phyloP scores from a whole-genome alignment of 37 sponge, comb jelly and placozoan genomes.

The Tethya wilhelma region DNA sequence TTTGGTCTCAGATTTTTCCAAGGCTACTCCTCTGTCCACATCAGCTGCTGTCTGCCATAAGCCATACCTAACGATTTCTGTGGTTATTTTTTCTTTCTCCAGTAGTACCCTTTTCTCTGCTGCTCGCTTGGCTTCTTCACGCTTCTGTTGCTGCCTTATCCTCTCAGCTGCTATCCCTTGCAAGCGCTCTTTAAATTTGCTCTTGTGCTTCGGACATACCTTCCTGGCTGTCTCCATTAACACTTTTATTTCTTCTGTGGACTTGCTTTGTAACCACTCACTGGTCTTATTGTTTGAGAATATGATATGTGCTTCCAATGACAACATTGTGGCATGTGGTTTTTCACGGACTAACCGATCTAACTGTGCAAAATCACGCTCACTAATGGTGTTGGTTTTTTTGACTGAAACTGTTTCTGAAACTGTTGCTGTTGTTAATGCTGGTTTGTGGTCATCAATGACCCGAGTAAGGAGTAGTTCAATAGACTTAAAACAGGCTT shows the following conservation, averaged over 20 bases:
- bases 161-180: background rate
- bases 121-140: constrained; percentile 2
- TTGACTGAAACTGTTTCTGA: constrained; percentile 23
- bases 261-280: constrained; percentile 26
- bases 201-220: constrained; percentile 1
- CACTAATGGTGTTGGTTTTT: constrained; percentile 49
- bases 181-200: constrained; percentile 3
- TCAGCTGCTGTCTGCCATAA: constrained; percentile 5
- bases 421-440: background rate
- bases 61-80: constrained; percentile 21
- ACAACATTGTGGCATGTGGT: constrained; percentile 17
- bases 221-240: constrained; percentile 6
- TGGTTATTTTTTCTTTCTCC: constrained; percentile 26
- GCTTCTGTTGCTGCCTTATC: background rate
- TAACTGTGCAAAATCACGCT: constrained; percentile 48
- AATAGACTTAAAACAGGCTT: constrained; percentile 1
- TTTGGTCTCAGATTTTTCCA: constrained; percentile 3
- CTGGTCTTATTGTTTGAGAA: constrained; percentile 49
- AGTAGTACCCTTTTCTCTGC: background rate
- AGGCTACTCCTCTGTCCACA: background rate
- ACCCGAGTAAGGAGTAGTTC: background rate
- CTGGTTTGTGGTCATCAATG: background rate
- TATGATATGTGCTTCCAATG: constrained; percentile 24
- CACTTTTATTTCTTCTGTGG: constrained; percentile 6
- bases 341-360: constrained; percentile 36